Conservation (phyloP, 1,140 invertebrate species). For the Leptinotarsa lineolata region DNA sequence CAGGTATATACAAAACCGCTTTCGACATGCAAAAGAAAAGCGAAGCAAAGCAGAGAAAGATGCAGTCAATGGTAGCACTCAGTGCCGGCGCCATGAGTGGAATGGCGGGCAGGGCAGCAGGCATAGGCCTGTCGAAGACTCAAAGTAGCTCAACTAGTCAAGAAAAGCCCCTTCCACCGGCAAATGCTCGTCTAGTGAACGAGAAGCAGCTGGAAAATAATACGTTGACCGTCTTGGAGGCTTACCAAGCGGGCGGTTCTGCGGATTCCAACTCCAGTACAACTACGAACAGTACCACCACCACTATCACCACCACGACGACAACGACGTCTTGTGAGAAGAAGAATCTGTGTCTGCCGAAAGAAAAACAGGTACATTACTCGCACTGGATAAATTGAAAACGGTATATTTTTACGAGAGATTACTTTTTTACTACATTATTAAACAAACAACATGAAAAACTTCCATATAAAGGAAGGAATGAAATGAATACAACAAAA, state of each 20-base stretch:
- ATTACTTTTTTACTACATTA: too few relatives aligned
- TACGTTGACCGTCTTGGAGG: slow-evolving; percentile 24
- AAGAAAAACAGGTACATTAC: slow-evolving; percentile 40
- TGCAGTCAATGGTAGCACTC: slow-evolving; percentile 90
- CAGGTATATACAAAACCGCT: slow-evolving; percentile 93
- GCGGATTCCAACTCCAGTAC: slow-evolving; percentile 66
- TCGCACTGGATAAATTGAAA: too few relatives aligned
- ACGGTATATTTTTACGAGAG: too few relatives aligned
- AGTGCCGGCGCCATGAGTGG: slow-evolving; percentile 86
- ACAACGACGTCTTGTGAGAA: slow-evolving; percentile 61
- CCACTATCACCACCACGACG: slow-evolving; percentile 62
- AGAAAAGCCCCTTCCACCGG: slow-evolving; percentile 55
- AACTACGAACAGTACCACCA: slow-evolving; percentile 64
- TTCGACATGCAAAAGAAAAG: slow-evolving; percentile 98
- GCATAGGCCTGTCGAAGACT: slow-evolving; percentile 81
- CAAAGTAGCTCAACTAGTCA: slow-evolving; percentile 71
- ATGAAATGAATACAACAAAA: too few relatives aligned
- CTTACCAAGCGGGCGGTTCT: slow-evolving; percentile 48
- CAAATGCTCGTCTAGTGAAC: slow-evolving; percentile 25
- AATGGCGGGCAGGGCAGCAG: slow-evolving; percentile 85
- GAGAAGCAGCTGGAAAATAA: slow-evolving; percentile 20
- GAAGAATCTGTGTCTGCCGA: slow-evolving; percentile 63
- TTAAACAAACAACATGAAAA: too few relatives aligned
- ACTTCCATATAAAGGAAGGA: too few relatives aligned
- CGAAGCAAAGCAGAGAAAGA: slow-evolving; percentile 90